These are phyloP conservation scores for Rhyacophila evoluta DNA, from an alignment of 2,888 invertebrate genomes.

Conservation along the genomic window DNA sequence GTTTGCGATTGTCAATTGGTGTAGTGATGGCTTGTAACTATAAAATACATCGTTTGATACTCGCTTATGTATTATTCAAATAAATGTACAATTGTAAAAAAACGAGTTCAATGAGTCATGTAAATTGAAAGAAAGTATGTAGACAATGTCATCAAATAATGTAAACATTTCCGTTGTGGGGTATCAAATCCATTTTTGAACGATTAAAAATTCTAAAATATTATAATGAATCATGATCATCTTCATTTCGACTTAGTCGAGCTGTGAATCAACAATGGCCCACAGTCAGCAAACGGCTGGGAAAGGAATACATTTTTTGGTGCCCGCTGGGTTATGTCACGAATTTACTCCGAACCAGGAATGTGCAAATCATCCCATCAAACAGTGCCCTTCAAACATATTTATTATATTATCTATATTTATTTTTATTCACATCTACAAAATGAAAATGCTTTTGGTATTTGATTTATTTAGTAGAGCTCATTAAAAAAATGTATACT, in stretches of 20 bases:
- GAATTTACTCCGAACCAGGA: slow-evolving; percentile 15
- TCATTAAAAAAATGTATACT: no score
- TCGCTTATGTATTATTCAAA: no score
- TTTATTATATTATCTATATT: background rate
- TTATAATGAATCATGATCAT: background rate
- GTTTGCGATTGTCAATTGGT: no score
- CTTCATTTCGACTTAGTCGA: background rate
- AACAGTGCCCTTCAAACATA: background rate
- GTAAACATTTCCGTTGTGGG: background rate
- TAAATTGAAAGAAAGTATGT: no score
- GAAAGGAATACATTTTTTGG: background rate
- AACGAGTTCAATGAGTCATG: no score
- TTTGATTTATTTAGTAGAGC: no score
- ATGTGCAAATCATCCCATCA: slow-evolving; percentile 1
- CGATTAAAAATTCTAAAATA: background rate
- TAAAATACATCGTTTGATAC: no score
- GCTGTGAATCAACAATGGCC: background rate
- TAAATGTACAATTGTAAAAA: no score
- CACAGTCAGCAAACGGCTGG: background rate
- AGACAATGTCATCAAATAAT: background rate
- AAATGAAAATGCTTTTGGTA: no score
- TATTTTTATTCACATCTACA: no score
- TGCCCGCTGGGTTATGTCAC: slow-evolving; percentile 15
- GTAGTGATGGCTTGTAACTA: no score
- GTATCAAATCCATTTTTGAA: background rate